Evolutionary conservation across 2,888 invertebrate species (phyloP).

Genomic region (Synanthedon vespiformis): DNA sequence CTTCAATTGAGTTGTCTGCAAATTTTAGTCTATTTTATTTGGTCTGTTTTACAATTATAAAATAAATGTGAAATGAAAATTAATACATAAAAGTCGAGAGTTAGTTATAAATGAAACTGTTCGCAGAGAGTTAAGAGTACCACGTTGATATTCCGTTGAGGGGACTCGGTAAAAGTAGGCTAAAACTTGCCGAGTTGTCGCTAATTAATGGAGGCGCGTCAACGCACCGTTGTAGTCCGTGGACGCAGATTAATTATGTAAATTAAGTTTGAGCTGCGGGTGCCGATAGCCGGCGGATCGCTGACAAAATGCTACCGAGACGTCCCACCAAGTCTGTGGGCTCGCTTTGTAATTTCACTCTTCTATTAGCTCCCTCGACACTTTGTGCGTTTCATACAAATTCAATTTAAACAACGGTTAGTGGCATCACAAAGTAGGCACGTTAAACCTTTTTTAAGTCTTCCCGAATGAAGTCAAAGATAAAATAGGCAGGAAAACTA

Average conservation of each 20-base stretch:
- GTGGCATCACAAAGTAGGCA: too few species aligned
- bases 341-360: neutral
- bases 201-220: slow-evolving; percentile 34
- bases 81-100: too few species aligned
- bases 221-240: slow-evolving; percentile 21
- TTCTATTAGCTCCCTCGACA: neutral
- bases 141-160: slow-evolving; percentile 1
- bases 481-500: too few species aligned
- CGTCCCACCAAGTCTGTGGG: slow-evolving; percentile 9
- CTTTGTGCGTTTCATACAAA: neutral
- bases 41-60: too few species aligned
- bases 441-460: too few species aligned
- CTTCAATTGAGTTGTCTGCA: too few species aligned
- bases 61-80: too few species aligned
- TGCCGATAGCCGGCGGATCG: slow-evolving; percentile 35
- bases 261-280: slow-evolving; percentile 40
- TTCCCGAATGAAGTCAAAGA: too few species aligned
- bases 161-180: slow-evolving; percentile 1
- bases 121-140: neutral
- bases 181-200: slow-evolving; percentile 19
- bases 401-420: too few species aligned
- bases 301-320: slow-evolving; percentile 28
- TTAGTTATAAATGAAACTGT: neutral
- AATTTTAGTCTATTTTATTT: too few species aligned
- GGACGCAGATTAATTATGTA: slow-evolving; percentile 49